These are phyloP conservation scores for Platalea minor DNA, from an alignment of 2,797 vertebrate genomes.

Conservation along the genomic window DNA sequence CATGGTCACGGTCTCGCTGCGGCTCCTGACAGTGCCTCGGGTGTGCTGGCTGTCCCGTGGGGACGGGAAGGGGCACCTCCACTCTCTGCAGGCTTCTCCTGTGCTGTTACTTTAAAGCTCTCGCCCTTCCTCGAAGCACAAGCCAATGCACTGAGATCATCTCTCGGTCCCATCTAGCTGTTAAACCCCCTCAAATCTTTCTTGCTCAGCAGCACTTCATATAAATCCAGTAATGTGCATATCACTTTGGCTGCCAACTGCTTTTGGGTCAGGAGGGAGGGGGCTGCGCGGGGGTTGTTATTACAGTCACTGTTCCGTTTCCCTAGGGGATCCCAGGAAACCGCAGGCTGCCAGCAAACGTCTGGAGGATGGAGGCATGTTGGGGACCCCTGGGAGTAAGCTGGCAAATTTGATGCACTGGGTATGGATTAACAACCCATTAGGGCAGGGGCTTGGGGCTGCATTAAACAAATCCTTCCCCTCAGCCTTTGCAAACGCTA, in stretches of 20 bases:
- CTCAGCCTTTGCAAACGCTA: not conserved
- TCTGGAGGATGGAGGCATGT: not conserved
- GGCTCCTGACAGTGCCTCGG: fast-evolving
- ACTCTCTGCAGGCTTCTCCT: not conserved
- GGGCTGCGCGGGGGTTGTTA: not conserved
- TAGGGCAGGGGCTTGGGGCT: not conserved
- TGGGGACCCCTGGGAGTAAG: not conserved
- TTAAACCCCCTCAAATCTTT: slow-evolving; percentile 68
- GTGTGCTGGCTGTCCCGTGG: not conserved
- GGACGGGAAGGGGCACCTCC: not conserved
- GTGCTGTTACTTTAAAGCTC: slow-evolving; percentile 22
- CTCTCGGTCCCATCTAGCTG: slow-evolving; percentile 56
- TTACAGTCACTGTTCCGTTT: not conserved
- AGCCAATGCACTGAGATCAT: slow-evolving; percentile 71
- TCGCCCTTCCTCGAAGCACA: not conserved
- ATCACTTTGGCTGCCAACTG: slow-evolving; percentile 56
- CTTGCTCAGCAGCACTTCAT: slow-evolving; percentile 70
- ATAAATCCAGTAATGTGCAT: slow-evolving; percentile 66
- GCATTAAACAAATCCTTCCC: slow-evolving; percentile 23
- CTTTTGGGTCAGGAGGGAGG: not conserved
- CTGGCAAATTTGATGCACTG: slow-evolving; percentile 27
- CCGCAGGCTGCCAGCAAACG: not conserved
- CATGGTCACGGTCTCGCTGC: fast-evolving
- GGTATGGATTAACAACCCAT: slow-evolving; percentile 55
- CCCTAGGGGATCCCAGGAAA: not conserved